Base-by-base conservation (phyloP, 1,140 invertebrate genomes). In the Wiebesia pumilae region DNA sequence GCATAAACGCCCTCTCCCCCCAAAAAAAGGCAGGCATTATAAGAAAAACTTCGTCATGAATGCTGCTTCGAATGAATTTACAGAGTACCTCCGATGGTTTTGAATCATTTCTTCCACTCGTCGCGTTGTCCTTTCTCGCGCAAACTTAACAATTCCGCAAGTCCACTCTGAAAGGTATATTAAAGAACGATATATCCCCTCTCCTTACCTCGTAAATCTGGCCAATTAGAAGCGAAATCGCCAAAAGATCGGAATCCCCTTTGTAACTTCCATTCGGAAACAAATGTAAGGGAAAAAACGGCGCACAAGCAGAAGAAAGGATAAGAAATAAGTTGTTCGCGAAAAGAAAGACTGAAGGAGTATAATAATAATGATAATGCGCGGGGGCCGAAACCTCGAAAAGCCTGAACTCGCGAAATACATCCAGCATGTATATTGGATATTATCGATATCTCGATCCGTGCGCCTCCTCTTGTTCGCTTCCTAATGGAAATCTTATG, bases 401-500 rank as follows among this genome's bases (percentile, higher is more conserved):
- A 75, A 71, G 77, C 38, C n/a, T 14, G 9, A 67, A 16, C 27
- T 65, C 75, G 16, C 80, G 87, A 89, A 89, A 90, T 89, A 88
- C 89, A 87, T 88, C 75, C 88, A 71, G 89, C 91, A 92, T 91
- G 89, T 91, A 91, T 92, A 92, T 91, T 91, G 89, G 85, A 92
- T 90, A 91, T 93, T 91, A 91, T 90, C 91, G 90, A 91, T 90
- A 90, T 91, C 86, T 90, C 86, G 89, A 75, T 84, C 47, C 30
- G 40, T 38, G 10, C 19, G 14, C 47, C 54, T 30, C 1, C 35
- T 24, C 43, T 4, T 71, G 9, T 77, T 27, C 54, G 47, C 27
- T 38, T 24, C 67, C 89, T 92, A 91, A 93, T 92, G 91, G 92
- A 93, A 93, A 91, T 90, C 88, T 93, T 91, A 92, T 93, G 91